Percentiles rank a stretch among this genome's conserved stretches.
Evolutionary conservation across 2,888 invertebrate genomes (phyloP).

Genomic region (Drosophila mettleri): DNA sequence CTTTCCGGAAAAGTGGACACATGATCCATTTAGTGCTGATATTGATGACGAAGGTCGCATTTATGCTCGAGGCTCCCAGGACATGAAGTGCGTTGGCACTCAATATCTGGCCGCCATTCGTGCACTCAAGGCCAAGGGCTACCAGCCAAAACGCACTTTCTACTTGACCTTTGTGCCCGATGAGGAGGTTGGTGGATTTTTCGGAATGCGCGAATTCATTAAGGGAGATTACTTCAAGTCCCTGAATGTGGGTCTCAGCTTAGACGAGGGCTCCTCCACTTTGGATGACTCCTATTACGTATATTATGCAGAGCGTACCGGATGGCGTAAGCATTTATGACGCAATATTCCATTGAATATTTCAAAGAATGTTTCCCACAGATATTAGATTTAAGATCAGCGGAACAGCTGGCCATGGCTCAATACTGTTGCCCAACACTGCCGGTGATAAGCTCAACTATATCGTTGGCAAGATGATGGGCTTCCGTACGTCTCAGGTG

Average conservation of each 20-base stretch:
- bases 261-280: constrained; percentile 93
- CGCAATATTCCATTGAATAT: too few relatives aligned
- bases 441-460: constrained; percentile 93
- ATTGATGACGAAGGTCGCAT: constrained; percentile 94
- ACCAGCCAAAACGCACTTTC: constrained; percentile 88
- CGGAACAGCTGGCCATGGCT: constrained; percentile 95
- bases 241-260: constrained; percentile 90
- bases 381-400: constrained; percentile 91
- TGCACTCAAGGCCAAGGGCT: constrained; percentile 87
- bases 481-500: constrained; percentile 86
- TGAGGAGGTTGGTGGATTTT: constrained; percentile 89
- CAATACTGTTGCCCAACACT: constrained; percentile 91
- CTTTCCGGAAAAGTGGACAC: constrained; percentile 93
- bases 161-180: constrained; percentile 91
- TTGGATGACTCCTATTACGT: constrained; percentile 88
- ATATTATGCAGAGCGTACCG: constrained; percentile 88
- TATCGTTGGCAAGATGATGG: constrained; percentile 91
- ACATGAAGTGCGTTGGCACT: constrained; percentile 93
- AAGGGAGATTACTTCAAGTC: constrained; percentile 88
- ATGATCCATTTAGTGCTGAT: constrained; percentile 94
- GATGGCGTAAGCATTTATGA: constrained; percentile 87
- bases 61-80: constrained; percentile 90
- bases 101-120: constrained; percentile 92
- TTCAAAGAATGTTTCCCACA: constrained; percentile 87
- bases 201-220: constrained; percentile 91